Conservation (phyloP, 2,113 vertebrate genomes). For the Perca flavescens region DNA sequence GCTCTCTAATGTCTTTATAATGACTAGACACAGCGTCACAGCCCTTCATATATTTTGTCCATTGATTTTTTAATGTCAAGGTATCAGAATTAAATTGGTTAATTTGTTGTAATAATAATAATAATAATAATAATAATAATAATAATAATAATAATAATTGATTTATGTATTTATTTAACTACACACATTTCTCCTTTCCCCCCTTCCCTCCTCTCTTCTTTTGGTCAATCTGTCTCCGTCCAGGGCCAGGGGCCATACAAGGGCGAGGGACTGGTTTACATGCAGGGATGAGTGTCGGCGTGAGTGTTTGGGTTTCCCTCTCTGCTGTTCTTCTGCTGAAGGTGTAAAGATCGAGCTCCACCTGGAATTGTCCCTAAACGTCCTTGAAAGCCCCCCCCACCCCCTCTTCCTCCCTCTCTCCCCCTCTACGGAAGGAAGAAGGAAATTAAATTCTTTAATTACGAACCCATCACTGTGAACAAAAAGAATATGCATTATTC, state of each 20-base stretch:
- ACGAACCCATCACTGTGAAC: constrained; percentile 90
- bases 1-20: not conserved
- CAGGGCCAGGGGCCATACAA: constrained; percentile 85
- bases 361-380: constrained; percentile 60
- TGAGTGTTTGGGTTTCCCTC: constrained; percentile 78
- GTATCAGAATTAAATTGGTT: constrained; percentile 28
- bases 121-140: no score
- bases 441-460: constrained; percentile 84
- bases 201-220: not conserved
- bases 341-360: constrained; percentile 73
- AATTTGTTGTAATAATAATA: constrained; percentile 23
- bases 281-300: constrained; percentile 65
- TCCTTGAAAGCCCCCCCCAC: constrained; percentile 18
- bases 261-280: constrained; percentile 70
- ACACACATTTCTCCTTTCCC: not conserved
- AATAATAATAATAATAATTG: not conserved
- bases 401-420: not conserved
- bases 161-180: not conserved
- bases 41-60: no score
- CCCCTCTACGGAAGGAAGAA: constrained; percentile 73
- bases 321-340: constrained; percentile 80
- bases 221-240: not conserved
- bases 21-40: no score
- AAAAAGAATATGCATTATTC: constrained; percentile 88
- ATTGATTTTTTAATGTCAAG: not conserved